Base-by-base conservation (phyloP, 2,113 vertebrate genomes). In the Leucoraja erinaceus region DNA sequence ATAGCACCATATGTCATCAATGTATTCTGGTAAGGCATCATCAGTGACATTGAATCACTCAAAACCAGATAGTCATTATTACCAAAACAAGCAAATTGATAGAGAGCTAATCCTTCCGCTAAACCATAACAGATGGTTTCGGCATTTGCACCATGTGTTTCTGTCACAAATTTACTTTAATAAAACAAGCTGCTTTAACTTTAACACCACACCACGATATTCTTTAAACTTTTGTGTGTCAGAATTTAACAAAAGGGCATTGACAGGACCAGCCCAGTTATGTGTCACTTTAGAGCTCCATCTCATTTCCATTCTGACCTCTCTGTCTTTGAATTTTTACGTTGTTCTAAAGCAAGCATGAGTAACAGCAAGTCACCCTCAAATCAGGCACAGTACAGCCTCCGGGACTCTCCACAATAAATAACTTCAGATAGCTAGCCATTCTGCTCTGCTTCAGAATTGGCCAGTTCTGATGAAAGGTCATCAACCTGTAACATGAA, bases 91-190 rank as follows among this genome's bases (percentile, higher is more conserved):
- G 75, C 38, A 68, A 66, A 47, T 33, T 92, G 18, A 78, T 59
- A 54, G 61, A 78, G 76, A 79, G 33, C 91, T 86, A 77, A 88
- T 79, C 47, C 79, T 93, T n/a, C n/a, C 25, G 75, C 47, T 92
- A 56, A 92, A 90, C 22, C 18, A 56, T 70, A 63, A 91, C 93
- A 93, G 93, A 93, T 93, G 93, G 90, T 81, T 78, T 77, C 47
- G 54, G 47, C 20, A 70, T 81, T 81, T 68, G 63, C 28, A 93
- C 31, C 81, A 59, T 90, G 84, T 61, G 61, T 38, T 90, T 61
- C 88, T 90, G 7, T 90, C 63, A 47, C 66, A 90, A 90, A 20
- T 47, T 33, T 47, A 33, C 47, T 70, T 11, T 70, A 70, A 91
- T 47, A 91, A 72, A 22, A 33, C 88, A 91, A 11, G 33, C 31